Evolutionary conservation across 2,113 vertebrate species (phyloP), one percentile per base, ranked within the genome.

Genomic region (Tachysurus fulvidraco): DNA sequence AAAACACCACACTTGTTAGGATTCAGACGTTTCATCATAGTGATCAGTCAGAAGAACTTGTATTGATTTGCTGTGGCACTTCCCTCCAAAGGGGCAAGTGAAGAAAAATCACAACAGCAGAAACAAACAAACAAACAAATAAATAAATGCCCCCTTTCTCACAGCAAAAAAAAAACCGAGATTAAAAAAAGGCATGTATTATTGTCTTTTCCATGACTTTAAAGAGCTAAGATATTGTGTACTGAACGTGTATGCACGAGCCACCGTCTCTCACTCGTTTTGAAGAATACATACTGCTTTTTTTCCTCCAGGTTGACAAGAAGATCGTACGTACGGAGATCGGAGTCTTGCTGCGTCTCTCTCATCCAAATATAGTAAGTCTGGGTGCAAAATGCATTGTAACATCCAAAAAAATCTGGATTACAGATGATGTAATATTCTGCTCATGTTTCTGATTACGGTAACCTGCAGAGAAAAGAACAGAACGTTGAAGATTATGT

Each of bases 241-340:
- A 74, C 71, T 50, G 71, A 21, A 44, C 5, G 23, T 77, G 46
- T 13, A 30, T n/a, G 23, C 74, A 52, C 16, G 46, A 78, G n/a
- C 14, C 78, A 41, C 55, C 14, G 25, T 30, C 19, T 57, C 54
- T 65, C 11, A 17, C 28, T 55, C 55, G 11, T 59, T 25, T 84
- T 11, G 0, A 54, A 41, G 44, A 73, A 81, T 79, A 41, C 64
- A 69, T 69, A 90, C 79, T 46, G 55, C 62, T 88, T 28, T 91
- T 28, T 30, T 91, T 6, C 46, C 14, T 6, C 91, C 88, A 97
- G 96, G 95, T 97, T 92, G 96, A 97, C 94, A 97, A 97, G 94
- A 97, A 97, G 93, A 97, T 97, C 69, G 95, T 97, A 52, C 95
- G 96, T 86, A 97, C 96, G 13, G 96, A 97, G 91, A 97, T 97